These are phyloP conservation scores for Dermatophagoides farinae DNA, from an alignment of 1,140 invertebrate genomes.

Conservation along the genomic window DNA sequence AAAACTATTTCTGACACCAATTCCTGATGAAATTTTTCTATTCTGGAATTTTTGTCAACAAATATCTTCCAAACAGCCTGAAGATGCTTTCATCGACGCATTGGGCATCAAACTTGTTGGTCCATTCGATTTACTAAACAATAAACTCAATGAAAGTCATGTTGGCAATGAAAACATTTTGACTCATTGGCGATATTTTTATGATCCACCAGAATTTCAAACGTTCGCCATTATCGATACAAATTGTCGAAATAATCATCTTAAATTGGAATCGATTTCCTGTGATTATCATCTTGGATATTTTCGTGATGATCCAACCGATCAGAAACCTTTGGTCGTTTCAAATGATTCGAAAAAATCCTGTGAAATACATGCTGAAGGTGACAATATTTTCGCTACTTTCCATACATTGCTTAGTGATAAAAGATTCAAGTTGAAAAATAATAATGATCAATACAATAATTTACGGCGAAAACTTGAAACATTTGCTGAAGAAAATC, in stretches of 20 bases:
- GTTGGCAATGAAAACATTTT: constrained; percentile 37
- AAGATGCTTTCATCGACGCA: constrained; percentile 37
- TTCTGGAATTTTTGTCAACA: constrained; percentile 56
- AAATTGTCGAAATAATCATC: constrained; percentile 19
- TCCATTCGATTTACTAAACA: constrained; percentile 58
- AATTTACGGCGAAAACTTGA: not conserved
- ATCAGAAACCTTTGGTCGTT: constrained; percentile 50
- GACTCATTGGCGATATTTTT: constrained; percentile 70
- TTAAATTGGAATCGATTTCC: not conserved
- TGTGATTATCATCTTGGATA: constrained; percentile 65
- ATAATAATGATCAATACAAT: not conserved
- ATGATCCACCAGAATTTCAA: constrained; percentile 75
- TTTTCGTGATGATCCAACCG: constrained; percentile 44
- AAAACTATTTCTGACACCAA: constrained; percentile 30
- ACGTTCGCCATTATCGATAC: constrained; percentile 35
- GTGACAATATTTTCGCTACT: constrained; percentile 65
- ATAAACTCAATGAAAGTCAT: constrained; percentile 36
- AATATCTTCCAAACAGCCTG: constrained; percentile 37
- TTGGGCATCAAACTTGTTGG: constrained; percentile 53
- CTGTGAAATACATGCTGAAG: constrained; percentile 44
- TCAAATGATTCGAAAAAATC: constrained; percentile 44
- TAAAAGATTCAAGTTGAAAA: not conserved
- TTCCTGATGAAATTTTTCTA: constrained; percentile 58
- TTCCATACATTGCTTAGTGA: constrained; percentile 35
- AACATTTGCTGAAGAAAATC: not conserved